Evolutionary conservation across 2,888 invertebrate species (phyloP), one percentile per base, ranked within the genome.

Genomic region (Leptopilina syphax): DNA sequence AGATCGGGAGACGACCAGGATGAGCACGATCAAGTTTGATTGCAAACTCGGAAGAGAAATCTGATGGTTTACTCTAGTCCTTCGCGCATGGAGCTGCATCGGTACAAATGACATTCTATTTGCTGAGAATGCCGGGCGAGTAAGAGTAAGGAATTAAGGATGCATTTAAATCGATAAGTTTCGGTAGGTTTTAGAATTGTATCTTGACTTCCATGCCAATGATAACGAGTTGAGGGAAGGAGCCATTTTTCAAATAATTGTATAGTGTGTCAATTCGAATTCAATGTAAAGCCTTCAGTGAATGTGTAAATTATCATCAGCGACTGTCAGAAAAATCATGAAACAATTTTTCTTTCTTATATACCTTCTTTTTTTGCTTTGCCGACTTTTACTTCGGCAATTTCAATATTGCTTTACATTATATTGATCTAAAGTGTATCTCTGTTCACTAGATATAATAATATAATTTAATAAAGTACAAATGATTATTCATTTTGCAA

Each of bases 401-500:
- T 70, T 70, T 50, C 47, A 24, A 24, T 12, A 34, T 73, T 73
- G 7, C 3, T 57, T 27, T 27, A 54, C 24, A 27, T 54, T 70
- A 27, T 27, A 54, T 34, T 34, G 27, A 27, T 12, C 10, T 50
- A 50, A 50, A 70, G 13, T 70, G 27, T 50, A 13, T 70, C 50
- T 70, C 9, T 70, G 24, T 50, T 70, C n/a, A 34, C 3, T 57
- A 73, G 10, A 41, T 27, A 54, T 68, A 68, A 54, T 68, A 68
- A 65, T 41, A 34, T 65, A 73, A 73, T 73, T 73, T 73, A 73
- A 57, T 73, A 73, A 73, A 73, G 70, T 73, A 73, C 54, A 57
- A 54, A 4, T 34, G 9, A 73, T 18, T 2, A 68, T 68, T 68
- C 13, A 27, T 24, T 24, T 70, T 27, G 27, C 10, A 10, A 27